Conservation (phyloP, 1,140 invertebrate genomes). For the Micrasema minimum region DNA sequence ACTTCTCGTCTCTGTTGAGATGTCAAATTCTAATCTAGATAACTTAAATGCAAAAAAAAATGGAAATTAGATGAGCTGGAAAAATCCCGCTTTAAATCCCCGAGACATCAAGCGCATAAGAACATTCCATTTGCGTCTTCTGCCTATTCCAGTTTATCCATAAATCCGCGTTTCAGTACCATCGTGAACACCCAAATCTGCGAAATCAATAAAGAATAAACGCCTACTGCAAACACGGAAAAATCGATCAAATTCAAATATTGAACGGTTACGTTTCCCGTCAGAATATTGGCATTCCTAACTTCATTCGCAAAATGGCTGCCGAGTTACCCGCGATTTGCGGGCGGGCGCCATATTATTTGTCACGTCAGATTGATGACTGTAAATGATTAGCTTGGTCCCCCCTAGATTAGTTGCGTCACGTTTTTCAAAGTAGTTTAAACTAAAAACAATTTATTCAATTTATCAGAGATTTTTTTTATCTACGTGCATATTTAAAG, state of each 20-base stretch:
- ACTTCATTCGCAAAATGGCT: conserved; percentile 6
- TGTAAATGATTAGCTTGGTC: conserved; percentile 21
- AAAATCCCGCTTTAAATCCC: no score
- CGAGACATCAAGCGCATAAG: conserved; percentile 8
- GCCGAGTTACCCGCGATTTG: neutral
- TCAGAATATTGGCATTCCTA: conserved; percentile 26
- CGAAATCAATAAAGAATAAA: conserved; percentile 27
- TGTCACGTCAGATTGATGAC: conserved; percentile 28
- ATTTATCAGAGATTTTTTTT: no score
- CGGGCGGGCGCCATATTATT: conserved; percentile 28
- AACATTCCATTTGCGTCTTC: conserved; percentile 2
- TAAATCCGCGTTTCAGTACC: conserved; percentile 3
- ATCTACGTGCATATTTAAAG: no score
- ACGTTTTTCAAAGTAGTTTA: no score
- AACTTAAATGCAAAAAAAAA: no score
- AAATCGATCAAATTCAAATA: conserved; percentile 33
- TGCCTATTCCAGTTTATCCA: conserved; percentile 1
- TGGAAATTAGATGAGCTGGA: no score
- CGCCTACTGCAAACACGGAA: conserved; percentile 23
- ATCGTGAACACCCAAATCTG: neutral
- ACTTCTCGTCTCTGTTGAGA: no score
- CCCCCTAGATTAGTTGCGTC: no score
- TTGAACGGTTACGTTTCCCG: conserved; percentile 24
- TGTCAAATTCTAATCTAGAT: no score
- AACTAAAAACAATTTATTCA: no score